Conservation (phyloP, 2,888 invertebrate genomes). For the Aphodius sticticus region DNA sequence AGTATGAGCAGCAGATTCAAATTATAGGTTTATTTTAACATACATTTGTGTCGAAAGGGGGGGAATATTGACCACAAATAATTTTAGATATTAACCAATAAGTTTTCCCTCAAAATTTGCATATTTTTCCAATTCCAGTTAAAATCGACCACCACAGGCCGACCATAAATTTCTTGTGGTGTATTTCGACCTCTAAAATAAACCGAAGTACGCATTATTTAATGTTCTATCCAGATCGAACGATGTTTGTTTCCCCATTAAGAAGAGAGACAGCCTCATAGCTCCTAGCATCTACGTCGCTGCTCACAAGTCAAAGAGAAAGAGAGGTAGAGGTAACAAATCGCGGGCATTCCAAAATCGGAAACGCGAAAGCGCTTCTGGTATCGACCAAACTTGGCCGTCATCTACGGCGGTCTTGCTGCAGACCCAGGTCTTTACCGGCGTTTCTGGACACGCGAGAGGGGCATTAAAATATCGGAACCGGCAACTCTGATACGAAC, state of each 20-base stretch:
- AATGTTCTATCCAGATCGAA: background rate
- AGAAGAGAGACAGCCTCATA: background rate
- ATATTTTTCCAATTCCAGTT: too few species aligned
- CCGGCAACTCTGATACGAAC: background rate
- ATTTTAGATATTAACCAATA: too few species aligned
- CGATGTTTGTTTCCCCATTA: background rate
- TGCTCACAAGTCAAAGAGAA: background rate
- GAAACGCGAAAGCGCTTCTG: background rate
- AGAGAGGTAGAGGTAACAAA: background rate
- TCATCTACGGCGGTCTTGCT: background rate
- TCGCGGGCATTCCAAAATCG: background rate
- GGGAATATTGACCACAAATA: too few species aligned
- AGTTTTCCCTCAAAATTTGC: too few species aligned
- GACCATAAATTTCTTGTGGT: too few species aligned
- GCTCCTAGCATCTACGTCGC: too few species aligned
- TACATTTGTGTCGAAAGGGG: too few species aligned
- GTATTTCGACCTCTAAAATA: background rate
- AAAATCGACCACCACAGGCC: too few species aligned
- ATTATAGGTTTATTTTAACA: too few species aligned
- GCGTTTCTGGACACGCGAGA: background rate
- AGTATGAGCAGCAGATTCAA: too few species aligned
- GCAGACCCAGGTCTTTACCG: background rate
- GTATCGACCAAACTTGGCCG: background rate
- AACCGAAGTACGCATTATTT: background rate
- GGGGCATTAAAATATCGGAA: background rate